Evolutionary conservation across 2,113 vertebrate genomes (phyloP).

Genomic region (Talpa occidentalis): DNA sequence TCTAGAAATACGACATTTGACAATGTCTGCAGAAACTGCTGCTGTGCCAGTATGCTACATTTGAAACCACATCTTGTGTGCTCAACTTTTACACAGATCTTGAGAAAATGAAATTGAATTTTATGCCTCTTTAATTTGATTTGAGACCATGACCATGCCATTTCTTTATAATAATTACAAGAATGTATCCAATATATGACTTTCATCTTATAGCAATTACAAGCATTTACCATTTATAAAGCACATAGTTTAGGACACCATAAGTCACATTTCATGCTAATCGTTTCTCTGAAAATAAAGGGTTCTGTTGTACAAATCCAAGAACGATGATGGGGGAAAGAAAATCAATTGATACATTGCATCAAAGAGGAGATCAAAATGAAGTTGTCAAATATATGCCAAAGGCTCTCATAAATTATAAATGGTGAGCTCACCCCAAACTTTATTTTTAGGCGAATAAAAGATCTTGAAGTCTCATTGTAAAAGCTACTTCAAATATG

Average conservation of each 20-base stretch:
- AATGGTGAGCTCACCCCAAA: conserved; percentile 54
- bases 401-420: conserved; percentile 67
- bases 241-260: conserved; percentile 66
- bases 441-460: conserved; percentile 71
- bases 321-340: conserved; percentile 60
- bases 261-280: conserved; percentile 78
- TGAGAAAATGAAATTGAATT: conserved; percentile 80
- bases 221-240: conserved; percentile 78
- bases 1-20: conserved; percentile 69
- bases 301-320: conserved; percentile 64
- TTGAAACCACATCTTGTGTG: conserved; percentile 69
- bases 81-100: conserved; percentile 73
- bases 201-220: conserved; percentile 79
- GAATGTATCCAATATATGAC: conserved; percentile 78
- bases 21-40: conserved; percentile 46
- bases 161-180: conserved; percentile 79
- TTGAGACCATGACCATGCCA: conserved; percentile 74
- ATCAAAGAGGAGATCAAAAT: conserved; percentile 77
- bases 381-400: conserved; percentile 62
- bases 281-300: conserved; percentile 76
- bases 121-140: conserved; percentile 82
- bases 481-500: conserved; percentile 71
- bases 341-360: conserved; percentile 64
- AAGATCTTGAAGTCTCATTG: conserved; percentile 61
- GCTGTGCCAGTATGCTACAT: conserved; percentile 65